Evolutionary conservation across 2,888 invertebrate species (phyloP).

Genomic region (Thera britannica): DNA sequence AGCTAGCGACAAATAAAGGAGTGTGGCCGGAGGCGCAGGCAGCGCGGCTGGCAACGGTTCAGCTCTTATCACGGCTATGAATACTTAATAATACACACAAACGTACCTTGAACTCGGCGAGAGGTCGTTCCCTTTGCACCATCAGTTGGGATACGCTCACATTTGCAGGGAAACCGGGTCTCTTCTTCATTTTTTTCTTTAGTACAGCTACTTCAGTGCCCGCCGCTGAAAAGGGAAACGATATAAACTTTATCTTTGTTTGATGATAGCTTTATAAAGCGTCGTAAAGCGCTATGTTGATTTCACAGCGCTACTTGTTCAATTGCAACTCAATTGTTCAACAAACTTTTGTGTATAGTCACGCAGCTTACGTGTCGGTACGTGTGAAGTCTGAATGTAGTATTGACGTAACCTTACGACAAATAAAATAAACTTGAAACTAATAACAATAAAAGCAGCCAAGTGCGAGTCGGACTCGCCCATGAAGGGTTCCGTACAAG

Average conservation of each 20-base stretch:
- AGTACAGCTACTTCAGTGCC: conserved; percentile 74
- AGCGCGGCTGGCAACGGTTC: conserved; percentile 61
- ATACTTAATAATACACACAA: conserved; percentile 54
- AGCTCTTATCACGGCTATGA: conserved; percentile 68
- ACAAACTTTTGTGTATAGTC: background rate
- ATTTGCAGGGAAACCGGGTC: conserved; percentile 84
- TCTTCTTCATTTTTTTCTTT: conserved; percentile 88
- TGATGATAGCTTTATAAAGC: conserved; percentile 31
- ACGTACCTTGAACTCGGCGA: conserved; percentile 79
- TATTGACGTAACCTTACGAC: background rate
- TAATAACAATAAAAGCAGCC: background rate
- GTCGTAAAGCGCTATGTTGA: conserved; percentile 9
- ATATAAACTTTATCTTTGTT: conserved; percentile 32
- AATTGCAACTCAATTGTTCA: conserved; percentile 1
- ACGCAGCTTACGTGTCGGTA: background rate
- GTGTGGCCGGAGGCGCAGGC: conserved; percentile 43
- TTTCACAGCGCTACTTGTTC: conserved; percentile 11
- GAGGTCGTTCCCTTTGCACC: conserved; percentile 86
- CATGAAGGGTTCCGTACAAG: no score
- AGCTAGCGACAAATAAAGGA: conserved; percentile 49
- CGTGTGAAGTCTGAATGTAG: background rate
- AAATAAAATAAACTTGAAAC: conserved; percentile 2
- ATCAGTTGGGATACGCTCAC: conserved; percentile 87
- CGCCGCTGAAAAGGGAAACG: conserved; percentile 55
- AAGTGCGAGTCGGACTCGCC: no score